phyloP scores from a whole-genome alignment of 2,888 invertebrate species.

The Trilocha varians region DNA sequence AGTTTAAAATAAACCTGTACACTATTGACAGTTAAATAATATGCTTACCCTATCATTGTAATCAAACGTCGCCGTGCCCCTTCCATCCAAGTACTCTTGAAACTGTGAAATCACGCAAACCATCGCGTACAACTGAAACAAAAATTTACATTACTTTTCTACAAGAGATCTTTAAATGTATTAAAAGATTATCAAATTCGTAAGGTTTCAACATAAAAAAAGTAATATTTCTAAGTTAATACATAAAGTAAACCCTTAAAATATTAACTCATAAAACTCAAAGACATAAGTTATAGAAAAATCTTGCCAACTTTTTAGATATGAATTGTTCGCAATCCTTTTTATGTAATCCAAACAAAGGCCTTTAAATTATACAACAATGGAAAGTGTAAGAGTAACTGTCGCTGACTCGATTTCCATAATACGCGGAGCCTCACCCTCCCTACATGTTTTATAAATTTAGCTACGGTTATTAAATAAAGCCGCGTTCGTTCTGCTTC shows the following conservation, averaged over 20 bases:
- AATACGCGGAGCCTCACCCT: neutral
- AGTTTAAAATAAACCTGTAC: no score
- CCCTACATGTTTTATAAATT: neutral
- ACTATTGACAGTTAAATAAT: no score
- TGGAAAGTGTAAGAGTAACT: neutral
- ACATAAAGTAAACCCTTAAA: no score
- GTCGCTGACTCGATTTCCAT: neutral
- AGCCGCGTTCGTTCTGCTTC: neutral
- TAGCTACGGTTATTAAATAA: neutral
- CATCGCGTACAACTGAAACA: conserved; percentile 81
- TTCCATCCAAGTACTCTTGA: conserved; percentile 83
- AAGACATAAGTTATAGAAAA: no score
- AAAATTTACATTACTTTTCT: neutral
- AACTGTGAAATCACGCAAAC: conserved; percentile 90
- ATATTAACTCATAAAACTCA: no score
- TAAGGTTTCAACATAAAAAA: no score
- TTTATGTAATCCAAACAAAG: neutral
- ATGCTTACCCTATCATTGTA: conserved; percentile 60
- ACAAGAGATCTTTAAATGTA: neutral
- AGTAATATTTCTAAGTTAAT: no score
- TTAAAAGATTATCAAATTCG: no score
- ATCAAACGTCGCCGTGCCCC: conserved; percentile 81
- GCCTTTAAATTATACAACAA: neutral
- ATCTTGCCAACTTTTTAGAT: no score
- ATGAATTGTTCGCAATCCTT: no score